phyloP scores from a whole-genome alignment of 2,797 vertebrate species.

The Sorex maritimensis region DNA sequence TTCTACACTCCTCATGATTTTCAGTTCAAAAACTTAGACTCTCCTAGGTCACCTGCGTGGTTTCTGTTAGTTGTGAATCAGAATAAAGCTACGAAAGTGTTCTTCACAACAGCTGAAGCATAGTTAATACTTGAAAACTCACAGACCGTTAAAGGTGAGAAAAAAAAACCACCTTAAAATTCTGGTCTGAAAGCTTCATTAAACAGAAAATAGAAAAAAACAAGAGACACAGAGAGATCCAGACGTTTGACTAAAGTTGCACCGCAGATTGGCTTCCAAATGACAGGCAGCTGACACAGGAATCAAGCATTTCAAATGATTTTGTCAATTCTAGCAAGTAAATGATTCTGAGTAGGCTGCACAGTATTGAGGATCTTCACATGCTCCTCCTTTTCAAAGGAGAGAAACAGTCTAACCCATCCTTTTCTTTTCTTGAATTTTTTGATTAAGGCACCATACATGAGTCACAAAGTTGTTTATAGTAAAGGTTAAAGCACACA shows the following conservation, averaged over 20 bases:
- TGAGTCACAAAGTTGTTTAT: no score
- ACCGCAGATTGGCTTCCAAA: slow-evolving; percentile 35
- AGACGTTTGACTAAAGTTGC: neutral
- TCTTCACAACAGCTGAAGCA: neutral
- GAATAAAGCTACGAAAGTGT: neutral
- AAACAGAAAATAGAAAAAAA: neutral
- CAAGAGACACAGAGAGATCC: neutral
- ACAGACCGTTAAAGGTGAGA: slow-evolving; percentile 1
- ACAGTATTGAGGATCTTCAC: neutral
- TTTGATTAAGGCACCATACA: neutral
- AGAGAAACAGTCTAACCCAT: no score
- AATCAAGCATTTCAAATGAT: neutral
- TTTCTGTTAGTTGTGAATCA: neutral
- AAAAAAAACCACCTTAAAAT: neutral
- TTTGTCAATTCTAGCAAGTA: neutral
- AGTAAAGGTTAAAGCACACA: no score
- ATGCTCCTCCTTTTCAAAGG: slow-evolving; percentile 12
- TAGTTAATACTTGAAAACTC: neutral
- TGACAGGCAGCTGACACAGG: neutral
- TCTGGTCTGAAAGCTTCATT: neutral
- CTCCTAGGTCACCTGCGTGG: neutral
- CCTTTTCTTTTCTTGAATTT: neutral
- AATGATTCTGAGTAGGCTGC: no score
- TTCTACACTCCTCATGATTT: slow-evolving; percentile 46
- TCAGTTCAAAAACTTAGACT: slow-evolving; percentile 60